These are phyloP conservation scores for Sebastolobus altivelis DNA, from an alignment of 2,797 vertebrate genomes.

Conservation along the genomic window DNA sequence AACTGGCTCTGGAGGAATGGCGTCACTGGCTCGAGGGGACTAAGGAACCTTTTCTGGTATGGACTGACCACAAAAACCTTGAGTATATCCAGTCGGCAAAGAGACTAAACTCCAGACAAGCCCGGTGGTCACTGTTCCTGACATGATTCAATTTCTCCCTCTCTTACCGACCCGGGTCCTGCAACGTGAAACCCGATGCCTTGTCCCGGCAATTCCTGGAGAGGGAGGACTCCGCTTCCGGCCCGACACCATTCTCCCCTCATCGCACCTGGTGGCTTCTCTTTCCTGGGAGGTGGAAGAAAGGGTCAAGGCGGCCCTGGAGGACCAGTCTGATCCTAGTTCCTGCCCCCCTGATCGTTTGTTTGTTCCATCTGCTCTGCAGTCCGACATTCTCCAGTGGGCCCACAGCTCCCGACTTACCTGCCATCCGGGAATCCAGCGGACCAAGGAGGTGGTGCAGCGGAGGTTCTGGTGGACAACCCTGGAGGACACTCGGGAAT, in stretches of 20 bases:
- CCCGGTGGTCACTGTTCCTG: no score
- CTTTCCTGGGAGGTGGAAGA: background rate
- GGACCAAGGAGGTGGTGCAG: background rate
- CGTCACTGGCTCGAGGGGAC: no score
- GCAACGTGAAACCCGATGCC: background rate
- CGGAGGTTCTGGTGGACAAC: background rate
- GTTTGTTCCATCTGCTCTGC: background rate
- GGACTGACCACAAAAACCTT: no score
- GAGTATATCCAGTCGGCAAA: no score
- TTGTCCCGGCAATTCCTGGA: background rate
- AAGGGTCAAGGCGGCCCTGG: background rate
- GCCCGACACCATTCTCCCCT: no score
- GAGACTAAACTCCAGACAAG: no score
- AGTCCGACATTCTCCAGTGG: background rate
- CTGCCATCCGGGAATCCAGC: background rate
- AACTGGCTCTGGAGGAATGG: background rate
- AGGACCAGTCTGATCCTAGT: background rate
- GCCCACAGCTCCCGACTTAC: background rate
- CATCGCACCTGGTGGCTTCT: no score
- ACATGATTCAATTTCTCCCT: background rate
- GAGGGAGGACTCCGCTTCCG: background rate
- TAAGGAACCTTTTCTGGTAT: no score
- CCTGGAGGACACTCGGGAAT: background rate
- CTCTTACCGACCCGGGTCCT: background rate
- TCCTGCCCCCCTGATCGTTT: background rate